A percentile compares a stretch with the other conserved stretches of the same genome.
These are phyloP conservation scores for Cheilosia impressa DNA, from an alignment of 2,888 invertebrate genomes.

Conservation along the genomic window DNA sequence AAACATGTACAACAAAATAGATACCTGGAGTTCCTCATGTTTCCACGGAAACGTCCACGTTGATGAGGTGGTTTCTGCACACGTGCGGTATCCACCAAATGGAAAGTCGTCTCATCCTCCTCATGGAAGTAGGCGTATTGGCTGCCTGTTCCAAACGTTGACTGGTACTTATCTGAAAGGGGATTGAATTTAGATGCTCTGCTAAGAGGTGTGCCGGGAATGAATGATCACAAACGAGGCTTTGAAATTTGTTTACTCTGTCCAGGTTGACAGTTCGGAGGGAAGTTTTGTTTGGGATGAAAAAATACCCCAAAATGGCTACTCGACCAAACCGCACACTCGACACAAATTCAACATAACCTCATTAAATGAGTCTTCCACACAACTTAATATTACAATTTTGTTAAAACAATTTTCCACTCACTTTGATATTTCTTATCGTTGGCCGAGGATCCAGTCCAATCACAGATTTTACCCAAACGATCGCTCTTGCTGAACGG, in stretches of 20 bases:
- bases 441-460: constrained; percentile 96
- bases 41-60: constrained; percentile 93
- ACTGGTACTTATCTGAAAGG: constrained; percentile 92
- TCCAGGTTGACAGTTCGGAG: not conserved
- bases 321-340: constrained; percentile 37
- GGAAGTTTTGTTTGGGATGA: constrained; percentile 40
- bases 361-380: constrained; percentile 23
- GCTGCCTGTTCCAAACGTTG: constrained; percentile 96
- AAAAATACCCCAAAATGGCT: constrained; percentile 65
- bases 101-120: constrained; percentile 99
- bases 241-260: constrained; percentile 44
- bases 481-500: constrained; percentile 99
- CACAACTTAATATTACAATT: constrained; percentile 5
- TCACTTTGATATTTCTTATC: constrained; percentile 97
- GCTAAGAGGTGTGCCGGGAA: not conserved
- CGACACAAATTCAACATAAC: constrained; percentile 60
- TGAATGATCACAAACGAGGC: too few species aligned
- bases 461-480: constrained; percentile 99
- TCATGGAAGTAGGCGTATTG: constrained; percentile 99
- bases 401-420: constrained; percentile 79
- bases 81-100: constrained; percentile 97
- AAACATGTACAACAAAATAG: not conserved
- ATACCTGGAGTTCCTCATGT: constrained; percentile 88
- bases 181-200: not conserved
- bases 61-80: constrained; percentile 96